Evolutionary conservation across 2,888 invertebrate species (phyloP).

Genomic region (Meta bourneti): DNA sequence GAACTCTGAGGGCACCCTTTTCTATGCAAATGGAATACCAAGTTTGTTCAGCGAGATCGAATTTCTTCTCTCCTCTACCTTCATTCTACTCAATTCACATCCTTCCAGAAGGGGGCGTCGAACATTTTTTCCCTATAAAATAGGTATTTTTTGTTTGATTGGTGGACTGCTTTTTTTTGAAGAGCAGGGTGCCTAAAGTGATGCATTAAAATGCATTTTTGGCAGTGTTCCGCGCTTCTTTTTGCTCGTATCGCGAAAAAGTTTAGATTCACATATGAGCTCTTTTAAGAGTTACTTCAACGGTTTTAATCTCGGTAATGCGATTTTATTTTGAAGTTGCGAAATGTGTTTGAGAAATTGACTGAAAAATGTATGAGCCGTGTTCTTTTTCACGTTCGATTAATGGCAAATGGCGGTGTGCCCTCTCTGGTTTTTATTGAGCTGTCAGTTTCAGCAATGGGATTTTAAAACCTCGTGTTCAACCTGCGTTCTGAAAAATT

Average conservation of each 20-base stretch:
- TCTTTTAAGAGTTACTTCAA: not conserved
- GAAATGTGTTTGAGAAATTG: too few relatives aligned
- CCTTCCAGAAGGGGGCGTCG: not conserved
- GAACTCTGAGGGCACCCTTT: not conserved
- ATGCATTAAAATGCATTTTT: constrained; percentile 18
- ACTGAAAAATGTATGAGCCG: too few relatives aligned
- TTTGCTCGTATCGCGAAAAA: not conserved
- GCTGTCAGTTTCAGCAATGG: too few relatives aligned
- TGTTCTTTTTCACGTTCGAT: too few relatives aligned
- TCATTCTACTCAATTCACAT: too few relatives aligned
- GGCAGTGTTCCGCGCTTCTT: not conserved
- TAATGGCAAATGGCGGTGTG: too few relatives aligned
- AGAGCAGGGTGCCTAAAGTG: not conserved
- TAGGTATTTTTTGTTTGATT: not conserved
- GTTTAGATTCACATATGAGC: not conserved
- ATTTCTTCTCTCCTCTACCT: not conserved
- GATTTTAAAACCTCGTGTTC: too few relatives aligned
- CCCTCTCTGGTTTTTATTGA: too few relatives aligned
- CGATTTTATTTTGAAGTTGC: not conserved
- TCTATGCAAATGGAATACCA: constrained; percentile 26
- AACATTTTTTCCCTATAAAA: not conserved
- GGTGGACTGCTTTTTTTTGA: not conserved
- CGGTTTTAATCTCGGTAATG: not conserved
- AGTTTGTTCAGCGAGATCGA: constrained; percentile 18
- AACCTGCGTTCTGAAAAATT: too few relatives aligned